A percentile compares a stretch with the other conserved stretches of the same genome.
phyloP scores from a whole-genome alignment of 2,888 invertebrate species.

The Megalurothrips usitatus region DNA sequence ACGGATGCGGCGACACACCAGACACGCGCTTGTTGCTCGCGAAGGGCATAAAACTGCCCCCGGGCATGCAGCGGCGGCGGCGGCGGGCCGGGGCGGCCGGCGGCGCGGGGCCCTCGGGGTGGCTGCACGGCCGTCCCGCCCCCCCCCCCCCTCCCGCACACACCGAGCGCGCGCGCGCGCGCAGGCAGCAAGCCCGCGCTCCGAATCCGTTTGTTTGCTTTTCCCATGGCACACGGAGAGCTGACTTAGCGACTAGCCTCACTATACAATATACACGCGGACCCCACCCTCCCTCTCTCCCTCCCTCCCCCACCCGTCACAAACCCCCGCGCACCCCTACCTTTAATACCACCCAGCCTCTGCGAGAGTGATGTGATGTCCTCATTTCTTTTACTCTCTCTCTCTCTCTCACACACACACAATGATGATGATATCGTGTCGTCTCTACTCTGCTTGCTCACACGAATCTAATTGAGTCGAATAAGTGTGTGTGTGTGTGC shows the following conservation, averaged over 20 bases:
- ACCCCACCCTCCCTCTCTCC: slow-evolving; percentile 18
- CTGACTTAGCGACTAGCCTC: slow-evolving; percentile 15
- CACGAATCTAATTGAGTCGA: slow-evolving; percentile 1
- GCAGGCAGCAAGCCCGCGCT: neutral
- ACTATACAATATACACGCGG: slow-evolving; percentile 13
- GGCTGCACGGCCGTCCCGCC: too few species aligned
- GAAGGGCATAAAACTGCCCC: too few species aligned
- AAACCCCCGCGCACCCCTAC: neutral
- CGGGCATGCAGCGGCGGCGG: too few species aligned
- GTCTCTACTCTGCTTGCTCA: neutral
- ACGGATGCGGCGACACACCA: too few species aligned
- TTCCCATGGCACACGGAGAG: slow-evolving; percentile 9
- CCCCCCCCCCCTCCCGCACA: neutral
- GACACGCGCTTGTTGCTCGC: too few species aligned
- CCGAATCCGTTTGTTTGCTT: neutral
- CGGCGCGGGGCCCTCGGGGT: too few species aligned
- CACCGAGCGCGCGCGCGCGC: neutral
- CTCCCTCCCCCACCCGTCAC: neutral
- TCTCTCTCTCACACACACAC: slow-evolving; percentile 14
- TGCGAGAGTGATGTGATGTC: neutral
- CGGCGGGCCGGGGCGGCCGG: too few species aligned
- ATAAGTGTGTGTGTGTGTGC: too few species aligned
- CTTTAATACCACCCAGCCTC: neutral
- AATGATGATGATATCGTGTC: neutral
- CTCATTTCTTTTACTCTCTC: slow-evolving; percentile 28